Base-by-base conservation (phyloP, 2,113 vertebrate species). In the Lampris incognitus region DNA sequence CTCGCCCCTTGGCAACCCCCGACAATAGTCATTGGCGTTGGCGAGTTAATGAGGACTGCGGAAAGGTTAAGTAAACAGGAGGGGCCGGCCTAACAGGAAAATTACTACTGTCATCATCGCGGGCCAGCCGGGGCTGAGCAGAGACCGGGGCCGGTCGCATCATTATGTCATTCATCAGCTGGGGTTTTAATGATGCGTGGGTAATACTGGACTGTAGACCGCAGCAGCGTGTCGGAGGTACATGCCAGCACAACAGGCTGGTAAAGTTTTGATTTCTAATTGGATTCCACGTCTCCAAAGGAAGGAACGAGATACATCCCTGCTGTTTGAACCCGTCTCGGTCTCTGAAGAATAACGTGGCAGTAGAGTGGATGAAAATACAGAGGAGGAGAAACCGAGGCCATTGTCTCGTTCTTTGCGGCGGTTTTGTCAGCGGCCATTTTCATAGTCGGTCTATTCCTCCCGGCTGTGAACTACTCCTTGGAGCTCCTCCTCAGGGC, bases 51-150 rank as follows among this genome's bases (percentile, higher is more conserved):
- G 92, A 94, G 92, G 88, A 89, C 87, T 88, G 89, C 36, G 57
- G 89, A 93, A 93, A 94, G 94, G 94, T 94, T 93, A 94, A 92
- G 90, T 91, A 92, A 92, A 93, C 94, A 94, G 93, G 92, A 93
- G 90, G 88, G 90, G 89, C 85, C 81, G 62, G 82, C 69, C 89
- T 92, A 89, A 90, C 87, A 82, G 85, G 87, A 87, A 88, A 92
- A 92, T 93, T 80, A 92, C 89, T 80, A 85, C 84, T 75, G 88
- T 87, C 85, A 87, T 88, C 91, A 87, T 87, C 77, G 78, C 76
- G 82, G 82, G 82, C 63, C 44, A 81, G 82, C 63, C 44, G 37
- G 79, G 52, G 80, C 74, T 71, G 79, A 81, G 85, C 81, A 40
- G 74, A 59, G 84, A 24, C 85, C 86, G 61, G 61, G 72, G 78